These are phyloP conservation scores for Hydrolagus affinis DNA, from an alignment of 2,113 vertebrate genomes.

Conservation along the genomic window DNA sequence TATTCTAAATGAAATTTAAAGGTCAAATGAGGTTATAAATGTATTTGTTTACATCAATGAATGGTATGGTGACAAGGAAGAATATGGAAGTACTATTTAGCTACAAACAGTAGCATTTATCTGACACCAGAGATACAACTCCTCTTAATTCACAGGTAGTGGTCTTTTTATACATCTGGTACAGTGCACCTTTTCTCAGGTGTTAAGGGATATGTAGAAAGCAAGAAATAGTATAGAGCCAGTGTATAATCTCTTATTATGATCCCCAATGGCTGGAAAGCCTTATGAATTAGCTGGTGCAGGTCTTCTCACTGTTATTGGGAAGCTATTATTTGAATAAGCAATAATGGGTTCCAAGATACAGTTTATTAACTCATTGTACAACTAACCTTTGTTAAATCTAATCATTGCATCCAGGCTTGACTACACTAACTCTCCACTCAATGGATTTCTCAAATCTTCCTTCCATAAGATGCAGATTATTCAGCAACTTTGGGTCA, in stretches of 20 bases:
- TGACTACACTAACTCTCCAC: too few relatives aligned
- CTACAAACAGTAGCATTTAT: neutral
- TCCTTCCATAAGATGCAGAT: too few relatives aligned
- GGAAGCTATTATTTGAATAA: neutral
- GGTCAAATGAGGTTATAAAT: too few relatives aligned
- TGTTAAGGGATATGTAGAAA: neutral
- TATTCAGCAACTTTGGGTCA: too few relatives aligned
- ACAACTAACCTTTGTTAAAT: neutral
- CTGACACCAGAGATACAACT: neutral
- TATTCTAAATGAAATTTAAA: too few relatives aligned
- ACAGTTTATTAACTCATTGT: neutral
- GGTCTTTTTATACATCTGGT: too few relatives aligned
- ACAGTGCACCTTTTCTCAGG: neutral
- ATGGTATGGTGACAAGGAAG: neutral
- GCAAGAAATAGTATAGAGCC: neutral
- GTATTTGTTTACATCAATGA: neutral
- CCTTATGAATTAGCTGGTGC: too few relatives aligned
- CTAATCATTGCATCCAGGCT: too few relatives aligned
- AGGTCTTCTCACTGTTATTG: neutral
- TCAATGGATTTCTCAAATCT: too few relatives aligned
- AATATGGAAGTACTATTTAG: neutral
- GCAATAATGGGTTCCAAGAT: neutral
- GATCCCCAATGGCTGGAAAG: too few relatives aligned
- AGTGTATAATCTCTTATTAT: neutral
- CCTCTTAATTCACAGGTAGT: neutral